These are phyloP conservation scores for Eurytoma californica DNA, from an alignment of 2,888 invertebrate genomes.

Conservation along the genomic window DNA sequence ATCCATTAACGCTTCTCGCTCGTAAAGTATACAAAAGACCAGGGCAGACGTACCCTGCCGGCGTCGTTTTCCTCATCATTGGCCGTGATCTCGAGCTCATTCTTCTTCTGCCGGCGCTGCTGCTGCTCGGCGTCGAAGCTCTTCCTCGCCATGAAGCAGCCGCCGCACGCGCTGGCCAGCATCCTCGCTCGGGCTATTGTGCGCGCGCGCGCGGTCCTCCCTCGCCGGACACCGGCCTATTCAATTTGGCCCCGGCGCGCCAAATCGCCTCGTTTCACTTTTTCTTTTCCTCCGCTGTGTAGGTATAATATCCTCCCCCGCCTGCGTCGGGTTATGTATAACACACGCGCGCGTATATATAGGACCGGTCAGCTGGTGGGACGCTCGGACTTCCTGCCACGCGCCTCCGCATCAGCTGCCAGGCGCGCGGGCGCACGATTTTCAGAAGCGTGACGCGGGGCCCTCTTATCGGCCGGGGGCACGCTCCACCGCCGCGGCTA, in stretches of 20 bases:
- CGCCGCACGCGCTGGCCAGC: slow-evolving; percentile 49
- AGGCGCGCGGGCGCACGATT: background rate
- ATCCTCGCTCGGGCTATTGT: slow-evolving; percentile 5
- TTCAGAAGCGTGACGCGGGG: slow-evolving; percentile 8
- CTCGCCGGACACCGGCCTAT: slow-evolving; percentile 7
- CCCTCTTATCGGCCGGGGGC: slow-evolving; percentile 35
- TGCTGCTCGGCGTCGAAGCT: slow-evolving; percentile 59
- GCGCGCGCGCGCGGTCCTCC: background rate
- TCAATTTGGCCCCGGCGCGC: background rate
- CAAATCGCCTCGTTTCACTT: background rate
- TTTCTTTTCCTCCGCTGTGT: background rate
- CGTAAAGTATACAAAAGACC: background rate
- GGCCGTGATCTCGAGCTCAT: background rate
- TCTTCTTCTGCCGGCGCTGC: slow-evolving; percentile 4
- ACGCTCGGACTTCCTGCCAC: slow-evolving; percentile 72
- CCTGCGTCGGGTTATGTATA: background rate
- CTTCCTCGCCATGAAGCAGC: slow-evolving; percentile 62
- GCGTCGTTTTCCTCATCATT: slow-evolving; percentile 17
- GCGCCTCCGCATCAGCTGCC: slow-evolving; percentile 57
- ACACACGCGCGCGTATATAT: background rate
- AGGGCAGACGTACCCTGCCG: slow-evolving; percentile 31
- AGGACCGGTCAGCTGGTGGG: background rate
- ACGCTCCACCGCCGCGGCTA: slow-evolving; percentile 57
- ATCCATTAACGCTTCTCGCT: background rate
- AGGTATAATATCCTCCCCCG: no score